These are phyloP conservation scores for Aurelia coerulea DNA, from an alignment of 30 jellyfish, hydroid and myxozoan species.

Conservation along the genomic window DNA sequence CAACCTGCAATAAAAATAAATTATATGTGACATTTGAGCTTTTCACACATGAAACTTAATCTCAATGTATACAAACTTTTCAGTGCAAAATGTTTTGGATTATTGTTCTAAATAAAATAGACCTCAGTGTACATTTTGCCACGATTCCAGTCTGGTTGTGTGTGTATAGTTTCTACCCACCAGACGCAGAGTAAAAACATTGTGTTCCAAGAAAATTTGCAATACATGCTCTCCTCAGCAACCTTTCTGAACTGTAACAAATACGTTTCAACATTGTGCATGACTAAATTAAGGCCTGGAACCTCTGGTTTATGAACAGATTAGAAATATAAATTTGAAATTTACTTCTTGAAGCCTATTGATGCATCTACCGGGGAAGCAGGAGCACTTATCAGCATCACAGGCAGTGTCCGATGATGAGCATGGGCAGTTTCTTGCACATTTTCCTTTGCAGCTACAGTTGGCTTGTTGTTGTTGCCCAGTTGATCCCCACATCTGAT, in stretches of 20 bases:
- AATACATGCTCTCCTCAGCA: not conserved
- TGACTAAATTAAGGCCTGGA: slow-evolving; percentile 6
- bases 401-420: slow-evolving; percentile 28
- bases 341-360: slow-evolving; percentile 27
- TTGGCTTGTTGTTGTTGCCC: not conserved
- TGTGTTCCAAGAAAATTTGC: no score
- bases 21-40: no score
- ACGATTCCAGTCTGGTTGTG: no score
- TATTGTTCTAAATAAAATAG: no score
- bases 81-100: no score
- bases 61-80: no score
- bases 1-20: no score
- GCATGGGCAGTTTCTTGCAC: slow-evolving; percentile 22
- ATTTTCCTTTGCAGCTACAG: slow-evolving; percentile 9
- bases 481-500: slow-evolving; percentile 27
- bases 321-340: not conserved
- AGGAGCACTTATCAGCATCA: slow-evolving; percentile 15
- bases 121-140: no score
- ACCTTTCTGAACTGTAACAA: not conserved
- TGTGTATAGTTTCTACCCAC: no score
- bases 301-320: no score
- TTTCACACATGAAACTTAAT: no score
- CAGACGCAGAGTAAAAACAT: no score
- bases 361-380: slow-evolving; percentile 39
- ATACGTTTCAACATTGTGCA: not conserved